Percentiles rank a stretch among this genome's conserved stretches.
Conservation (phyloP, 2,888 invertebrate genomes). For the Drosophila anomelani region DNA sequence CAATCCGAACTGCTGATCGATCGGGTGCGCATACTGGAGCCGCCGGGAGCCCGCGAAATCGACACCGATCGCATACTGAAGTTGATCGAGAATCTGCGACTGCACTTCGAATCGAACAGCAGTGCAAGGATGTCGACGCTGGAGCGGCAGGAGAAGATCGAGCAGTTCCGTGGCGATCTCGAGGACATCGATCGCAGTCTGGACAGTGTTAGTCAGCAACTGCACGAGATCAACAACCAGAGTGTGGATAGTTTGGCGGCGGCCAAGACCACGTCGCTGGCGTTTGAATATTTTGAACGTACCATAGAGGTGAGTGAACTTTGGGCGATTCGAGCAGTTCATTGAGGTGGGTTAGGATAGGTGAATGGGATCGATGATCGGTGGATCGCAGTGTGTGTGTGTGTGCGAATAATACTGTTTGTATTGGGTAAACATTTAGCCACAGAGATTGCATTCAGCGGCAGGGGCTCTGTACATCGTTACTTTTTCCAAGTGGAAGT, state of each 20-base stretch:
- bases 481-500: neutral
- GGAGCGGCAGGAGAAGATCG: constrained; percentile 89
- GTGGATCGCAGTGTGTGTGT: neutral
- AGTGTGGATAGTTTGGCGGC: constrained; percentile 90
- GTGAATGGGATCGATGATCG: constrained; percentile 1
- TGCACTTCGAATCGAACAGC: constrained; percentile 88
- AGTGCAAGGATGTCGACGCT: constrained; percentile 87
- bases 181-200: constrained; percentile 89
- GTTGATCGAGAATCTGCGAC: constrained; percentile 87
- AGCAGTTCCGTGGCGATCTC: constrained; percentile 89
- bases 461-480: neutral
- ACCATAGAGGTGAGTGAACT: constrained; percentile 88
- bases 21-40: constrained; percentile 90
- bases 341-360: constrained; percentile 34
- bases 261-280: constrained; percentile 89
- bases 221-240: constrained; percentile 88
- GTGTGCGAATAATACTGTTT: constrained; percentile 6
- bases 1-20: constrained; percentile 89
- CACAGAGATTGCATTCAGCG: neutral
- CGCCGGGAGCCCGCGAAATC: constrained; percentile 87
- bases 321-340: neutral
- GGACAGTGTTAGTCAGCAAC: constrained; percentile 88
- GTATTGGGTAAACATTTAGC: constrained; percentile 13
- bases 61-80: constrained; percentile 89
- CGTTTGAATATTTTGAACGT: constrained; percentile 91